Conservation (phyloP, 1,140 invertebrate genomes). For the Gonioctena quinquepunctata region DNA sequence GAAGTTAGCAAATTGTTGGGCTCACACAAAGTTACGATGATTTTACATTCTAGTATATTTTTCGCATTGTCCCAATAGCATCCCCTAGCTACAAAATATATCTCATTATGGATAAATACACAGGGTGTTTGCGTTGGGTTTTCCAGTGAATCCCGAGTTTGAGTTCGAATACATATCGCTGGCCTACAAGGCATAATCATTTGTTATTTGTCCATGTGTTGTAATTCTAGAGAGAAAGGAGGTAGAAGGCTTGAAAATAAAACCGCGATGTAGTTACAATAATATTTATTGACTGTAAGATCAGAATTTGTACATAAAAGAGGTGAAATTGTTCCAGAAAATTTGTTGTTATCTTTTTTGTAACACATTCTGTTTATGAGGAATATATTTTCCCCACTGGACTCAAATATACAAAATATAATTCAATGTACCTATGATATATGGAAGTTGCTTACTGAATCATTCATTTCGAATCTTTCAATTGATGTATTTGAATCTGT, state of each 20-base stretch:
- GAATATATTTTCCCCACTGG: no score
- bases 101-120: background rate
- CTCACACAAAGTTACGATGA: background rate
- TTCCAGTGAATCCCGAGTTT: slow-evolving; percentile 3
- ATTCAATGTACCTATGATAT: no score
- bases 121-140: background rate
- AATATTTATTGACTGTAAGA: slow-evolving; percentile 26
- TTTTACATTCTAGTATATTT: background rate
- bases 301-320: slow-evolving; percentile 42
- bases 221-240: slow-evolving; percentile 29
- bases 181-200: slow-evolving; percentile 35
- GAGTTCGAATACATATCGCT: slow-evolving; percentile 35
- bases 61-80: background rate
- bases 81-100: background rate
- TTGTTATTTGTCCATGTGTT: slow-evolving; percentile 35
- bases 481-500: no score
- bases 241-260: slow-evolving; percentile 25
- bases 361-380: no score
- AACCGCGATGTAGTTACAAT: slow-evolving; percentile 30
- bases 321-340: background rate
- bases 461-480: no score
- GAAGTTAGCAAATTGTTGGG: slow-evolving; percentile 10
- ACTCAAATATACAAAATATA: no score
- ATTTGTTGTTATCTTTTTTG: no score
- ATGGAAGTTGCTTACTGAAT: no score